Evolutionary conservation across 2,888 invertebrate genomes (phyloP).

Genomic region (Caenorhabditis doughertyi): DNA sequence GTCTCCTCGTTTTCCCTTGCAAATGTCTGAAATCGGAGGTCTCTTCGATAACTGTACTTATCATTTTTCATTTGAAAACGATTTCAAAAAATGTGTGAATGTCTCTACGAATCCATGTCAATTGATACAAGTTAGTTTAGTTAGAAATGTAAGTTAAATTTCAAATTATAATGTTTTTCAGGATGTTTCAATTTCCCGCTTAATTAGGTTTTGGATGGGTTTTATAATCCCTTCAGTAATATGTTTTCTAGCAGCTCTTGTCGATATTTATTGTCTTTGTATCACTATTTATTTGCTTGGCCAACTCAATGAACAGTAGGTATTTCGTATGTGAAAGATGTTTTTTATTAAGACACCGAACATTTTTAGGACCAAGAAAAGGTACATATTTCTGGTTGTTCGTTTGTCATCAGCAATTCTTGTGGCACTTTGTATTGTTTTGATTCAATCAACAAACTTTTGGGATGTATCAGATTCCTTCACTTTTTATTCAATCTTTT

Average conservation of each 20-base stretch:
- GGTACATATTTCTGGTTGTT: conserved; percentile 27
- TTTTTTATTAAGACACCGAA: too few relatives aligned
- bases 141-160: background rate
- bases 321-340: too few relatives aligned
- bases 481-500: conserved; percentile 28
- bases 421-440: conserved; percentile 28
- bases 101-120: conserved; percentile 34
- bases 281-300: conserved; percentile 15
- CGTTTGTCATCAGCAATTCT: conserved; percentile 35
- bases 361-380: conserved; percentile 25
- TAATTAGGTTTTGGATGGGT: conserved; percentile 35
- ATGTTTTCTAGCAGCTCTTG: conserved; percentile 25
- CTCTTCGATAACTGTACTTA: conserved; percentile 37
- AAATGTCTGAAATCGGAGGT: background rate
- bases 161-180: background rate
- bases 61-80: conserved; percentile 26
- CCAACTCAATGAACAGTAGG: conserved; percentile 30
- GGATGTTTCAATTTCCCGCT: conserved; percentile 24
- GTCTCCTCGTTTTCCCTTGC: background rate
- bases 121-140: conserved; percentile 24
- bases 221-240: conserved; percentile 28
- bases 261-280: conserved; percentile 33
- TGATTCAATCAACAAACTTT: conserved; percentile 29
- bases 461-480: conserved; percentile 2
- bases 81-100: conserved; percentile 24